Conservation (phyloP, 1,140 invertebrate species). For the Papilio polytes region DNA sequence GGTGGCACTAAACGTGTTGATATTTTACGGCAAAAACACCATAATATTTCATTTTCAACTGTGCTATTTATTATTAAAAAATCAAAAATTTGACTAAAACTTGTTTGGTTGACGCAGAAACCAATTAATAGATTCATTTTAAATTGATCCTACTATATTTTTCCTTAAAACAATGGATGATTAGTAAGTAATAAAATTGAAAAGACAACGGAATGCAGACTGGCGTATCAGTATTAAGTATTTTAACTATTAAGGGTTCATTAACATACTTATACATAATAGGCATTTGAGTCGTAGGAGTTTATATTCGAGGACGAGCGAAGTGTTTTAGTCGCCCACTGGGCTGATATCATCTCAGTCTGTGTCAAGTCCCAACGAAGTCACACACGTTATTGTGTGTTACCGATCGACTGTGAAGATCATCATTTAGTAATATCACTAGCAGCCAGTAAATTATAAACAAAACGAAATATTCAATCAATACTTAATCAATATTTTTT, state of each 20-base stretch:
- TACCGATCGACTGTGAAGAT: background rate
- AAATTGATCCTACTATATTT: background rate
- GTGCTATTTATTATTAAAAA: background rate
- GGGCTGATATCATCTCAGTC: slow-evolving; percentile 58
- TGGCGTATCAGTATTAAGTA: slow-evolving; percentile 24
- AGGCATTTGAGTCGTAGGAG: slow-evolving; percentile 18
- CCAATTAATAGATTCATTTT: slow-evolving; percentile 3
- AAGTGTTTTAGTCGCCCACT: slow-evolving; percentile 48
- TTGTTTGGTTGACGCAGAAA: slow-evolving; percentile 23
- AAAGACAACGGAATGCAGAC: slow-evolving; percentile 26
- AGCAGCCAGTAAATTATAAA: background rate
- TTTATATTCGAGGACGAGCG: background rate
- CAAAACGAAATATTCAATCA: too few species aligned
- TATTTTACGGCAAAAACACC: background rate
- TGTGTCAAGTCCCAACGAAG: slow-evolving; percentile 16
- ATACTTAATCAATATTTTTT: too few species aligned
- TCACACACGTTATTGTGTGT: slow-evolving; percentile 1
- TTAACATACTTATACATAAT: slow-evolving; percentile 31
- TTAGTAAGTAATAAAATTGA: slow-evolving; percentile 15
- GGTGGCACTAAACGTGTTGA: background rate
- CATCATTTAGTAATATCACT: background rate
- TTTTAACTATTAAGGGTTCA: slow-evolving; percentile 17
- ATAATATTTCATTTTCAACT: background rate
- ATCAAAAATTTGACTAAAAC: background rate
- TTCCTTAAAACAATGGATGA: background rate